A percentile compares a stretch with the other conserved stretches of the same genome.
These are phyloP conservation scores for Paratilapia polleni DNA, from an alignment of 2,113 vertebrate species.

Conservation along the genomic window DNA sequence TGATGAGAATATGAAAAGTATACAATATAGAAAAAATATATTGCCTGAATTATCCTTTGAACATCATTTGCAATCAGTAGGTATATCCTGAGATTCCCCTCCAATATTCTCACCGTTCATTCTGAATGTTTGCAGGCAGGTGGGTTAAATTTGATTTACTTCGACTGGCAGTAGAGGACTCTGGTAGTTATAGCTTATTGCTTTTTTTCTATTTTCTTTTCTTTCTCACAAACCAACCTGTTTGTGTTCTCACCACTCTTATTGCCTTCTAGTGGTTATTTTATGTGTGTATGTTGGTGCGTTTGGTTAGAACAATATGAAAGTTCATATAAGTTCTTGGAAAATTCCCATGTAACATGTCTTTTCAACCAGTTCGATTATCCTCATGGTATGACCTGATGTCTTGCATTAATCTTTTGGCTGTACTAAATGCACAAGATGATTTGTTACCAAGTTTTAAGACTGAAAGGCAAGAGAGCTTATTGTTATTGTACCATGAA, in stretches of 20 bases:
- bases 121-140: slow-evolving; percentile 41
- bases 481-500: neutral
- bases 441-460: slow-evolving; percentile 3
- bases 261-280: slow-evolving; percentile 54
- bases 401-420: neutral
- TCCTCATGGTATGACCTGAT: neutral
- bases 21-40: slow-evolving; percentile 6
- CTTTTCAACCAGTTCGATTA: neutral
- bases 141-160: slow-evolving; percentile 48
- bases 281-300: neutral
- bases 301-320: slow-evolving; percentile 49
- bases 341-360: neutral
- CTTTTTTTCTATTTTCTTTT: slow-evolving; percentile 27
- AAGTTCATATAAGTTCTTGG: slow-evolving; percentile 34
- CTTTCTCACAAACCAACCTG: slow-evolving; percentile 21
- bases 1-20: neutral
- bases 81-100: neutral
- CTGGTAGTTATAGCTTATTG: slow-evolving; percentile 67
- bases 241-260: slow-evolving; percentile 25
- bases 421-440: neutral
- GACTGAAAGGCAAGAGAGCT: neutral
- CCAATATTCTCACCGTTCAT: slow-evolving; percentile 36
- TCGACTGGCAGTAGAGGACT: slow-evolving; percentile 39
- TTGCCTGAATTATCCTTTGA: neutral
- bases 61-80: neutral